phyloP scores from a whole-genome alignment of 2,797 vertebrate species.

The Gastrophryne carolinensis region DNA sequence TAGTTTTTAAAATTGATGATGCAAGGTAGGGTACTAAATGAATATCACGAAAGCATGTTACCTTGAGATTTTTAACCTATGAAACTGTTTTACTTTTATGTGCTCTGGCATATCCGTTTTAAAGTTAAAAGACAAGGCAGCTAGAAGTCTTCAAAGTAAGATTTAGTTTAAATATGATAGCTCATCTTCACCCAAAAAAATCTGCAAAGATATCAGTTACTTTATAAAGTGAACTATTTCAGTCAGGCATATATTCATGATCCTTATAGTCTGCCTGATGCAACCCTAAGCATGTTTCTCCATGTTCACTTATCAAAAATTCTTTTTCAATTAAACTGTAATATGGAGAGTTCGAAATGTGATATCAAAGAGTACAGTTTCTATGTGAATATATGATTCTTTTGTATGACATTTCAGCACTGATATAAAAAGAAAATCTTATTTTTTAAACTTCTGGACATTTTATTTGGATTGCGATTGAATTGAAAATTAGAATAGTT shows the following conservation, averaged over 20 bases:
- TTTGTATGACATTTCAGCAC: background rate
- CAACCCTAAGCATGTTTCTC: background rate
- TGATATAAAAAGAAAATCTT: background rate
- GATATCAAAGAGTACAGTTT: background rate
- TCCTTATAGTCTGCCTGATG: background rate
- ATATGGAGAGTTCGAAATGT: background rate
- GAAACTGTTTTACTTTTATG: constrained; percentile 40
- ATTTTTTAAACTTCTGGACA: background rate
- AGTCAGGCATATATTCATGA: background rate
- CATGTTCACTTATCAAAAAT: background rate
- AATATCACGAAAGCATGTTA: constrained; percentile 35
- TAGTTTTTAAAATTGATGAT: constrained; percentile 46
- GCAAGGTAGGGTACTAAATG: constrained; percentile 29
- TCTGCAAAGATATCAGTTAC: background rate
- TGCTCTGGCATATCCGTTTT: constrained; percentile 32
- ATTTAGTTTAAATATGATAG: background rate
- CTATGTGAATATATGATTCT: background rate
- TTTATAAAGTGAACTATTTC: background rate
- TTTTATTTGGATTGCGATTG: background rate
- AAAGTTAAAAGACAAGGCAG: constrained; percentile 38
- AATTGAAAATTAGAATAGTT: background rate
- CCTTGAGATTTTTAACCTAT: constrained; percentile 48
- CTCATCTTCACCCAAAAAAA: background rate
- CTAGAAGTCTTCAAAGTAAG: constrained; percentile 22
- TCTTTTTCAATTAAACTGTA: background rate